Evolutionary conservation across 2,888 invertebrate genomes (phyloP), one percentile per base, ranked within the genome.

Genomic region (Leucoma salicis): DNA sequence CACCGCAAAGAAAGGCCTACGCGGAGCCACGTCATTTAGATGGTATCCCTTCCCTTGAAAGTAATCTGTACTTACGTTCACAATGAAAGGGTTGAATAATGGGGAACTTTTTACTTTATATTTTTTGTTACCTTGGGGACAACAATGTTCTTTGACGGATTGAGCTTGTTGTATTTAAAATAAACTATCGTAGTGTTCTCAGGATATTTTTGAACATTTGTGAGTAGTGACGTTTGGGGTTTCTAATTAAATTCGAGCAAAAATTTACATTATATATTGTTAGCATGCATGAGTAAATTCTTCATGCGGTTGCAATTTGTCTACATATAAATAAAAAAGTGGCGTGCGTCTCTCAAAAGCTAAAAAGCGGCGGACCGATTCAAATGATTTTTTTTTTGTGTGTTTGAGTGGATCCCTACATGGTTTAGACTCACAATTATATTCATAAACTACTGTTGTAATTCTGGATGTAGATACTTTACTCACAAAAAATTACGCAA

Each of bases 1-100:
- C 66, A 58, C 62, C 73, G 78, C 84, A 78, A 78, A 79, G 82
- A 80, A 85, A 79, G 70, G 70, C 57, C 57, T 73, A 70, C 76
- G 76, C 74, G 65, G 71, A 70, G 77, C 70, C 74, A 77, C 80
- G 72, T 83, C 86, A 79, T 88, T 87, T 82, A 87, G 88, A 87
- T 89, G 79, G 79, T 87, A 87, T 88, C 86, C 87, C 73, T 64
- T 75, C 74, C 66, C 78, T 74, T 70, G 75, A 78, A 74, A 81
- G 80, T 88, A 89, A 88, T 89, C 87, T 87, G 74, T 78, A 72
- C 69, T 74, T 69, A 74, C 66, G 54, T 58, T 43, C 32, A 61
- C 54, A 59, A 61, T 54, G 36, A 77, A 76, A 77, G 82, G 82
- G 81, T 82, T 79, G 81, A 76, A 83, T 85, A 82, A 85, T 84